Base-by-base conservation (phyloP, 2,797 vertebrate genomes). In the Tokudaia muenninki region DNA sequence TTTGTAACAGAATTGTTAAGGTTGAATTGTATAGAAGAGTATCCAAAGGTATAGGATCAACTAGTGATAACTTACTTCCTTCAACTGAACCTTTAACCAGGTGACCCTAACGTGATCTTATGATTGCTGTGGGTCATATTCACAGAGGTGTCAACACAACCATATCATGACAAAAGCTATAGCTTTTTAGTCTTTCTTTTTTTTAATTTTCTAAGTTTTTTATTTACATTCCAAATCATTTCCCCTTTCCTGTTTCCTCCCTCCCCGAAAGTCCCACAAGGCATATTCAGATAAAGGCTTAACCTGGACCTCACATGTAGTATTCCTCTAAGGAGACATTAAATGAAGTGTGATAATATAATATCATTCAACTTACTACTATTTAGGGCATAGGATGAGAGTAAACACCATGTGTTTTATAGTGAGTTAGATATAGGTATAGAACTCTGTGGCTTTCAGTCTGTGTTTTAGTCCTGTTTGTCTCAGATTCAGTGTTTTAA, bases 401-500 rank as follows among this genome's bases (percentile, higher is more conserved):
- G 50, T 13, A 65, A 34, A 91, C 55, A 63, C 26, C 14, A 3
- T 57, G 26, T 50, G 31, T 63, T 86, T 90, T 61, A 2, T 31
- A 21, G 31, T 83, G 31, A 57, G 10, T 26, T 41, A 47, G 3
- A 31, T 7, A 0, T 29, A 50, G 24, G 1, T 92, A 61, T 14
- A 65, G 34, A 65, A 3, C n/a, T 94, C 50, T 79, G 13, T 81
- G 24, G 59, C 10, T 55, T 74, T 75, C 37, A 24, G 21, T 81
- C 1, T 2, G 4, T 91, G 9, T 78, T 12, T 70, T 81, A 88
- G 59, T 31, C 47, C 80, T 9, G 70, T 21, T 81, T 37, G 11
- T 83, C 50, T 91, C 74, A 44, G 37, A 92, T 80, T 92, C 61
- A 67, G 4, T 52, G 70, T 93, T 95, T 61, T 44, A 90, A 67